Base-by-base conservation (phyloP, 2,113 vertebrate genomes). In the Zeus faber region DNA sequence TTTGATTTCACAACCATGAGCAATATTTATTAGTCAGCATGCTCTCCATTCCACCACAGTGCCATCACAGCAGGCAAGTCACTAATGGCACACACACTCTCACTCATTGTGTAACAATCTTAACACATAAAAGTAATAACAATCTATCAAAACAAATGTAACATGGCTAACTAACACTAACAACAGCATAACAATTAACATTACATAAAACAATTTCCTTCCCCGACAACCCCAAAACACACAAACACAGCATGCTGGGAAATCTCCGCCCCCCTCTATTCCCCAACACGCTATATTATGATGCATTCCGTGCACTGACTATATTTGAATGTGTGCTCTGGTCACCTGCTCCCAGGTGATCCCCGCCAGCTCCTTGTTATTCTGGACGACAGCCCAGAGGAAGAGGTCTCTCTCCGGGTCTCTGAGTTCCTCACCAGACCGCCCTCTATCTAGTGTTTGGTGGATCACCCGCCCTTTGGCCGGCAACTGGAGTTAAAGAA, bases 331-430 rank as follows among this genome's bases (percentile, higher is more conserved):
- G 10, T 24, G 16, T 24, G 10, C 85, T 40, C 57, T 14, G 0
- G 25, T 76, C 58, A 99, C 97, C 93, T 98, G 92, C 6, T 91
- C 85, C 97, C 97, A 99, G 62, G 92, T 88, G 47, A 97, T 96
- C 22, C 93, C 92, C 6, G 95, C 92, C 83, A 99, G 75, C 54
- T 96, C 91, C 70, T 49, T 90, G 27, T 85, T 91, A 77, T 92
- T 95, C 87, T 98, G 95, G n/a, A 99, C 68, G 0, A 98, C 49
- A 8, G 94, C 92, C 97, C 97, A 99, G 33, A 99, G 92, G 60
- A 99, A 95, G 21, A 99, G 88, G 64, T 99, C 96, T 0, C 91
- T 88, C 8, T 86, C 66, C 0, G 92, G 88, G 48, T 97, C 90
- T 60, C 67, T 74, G 26, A 62, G 39, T 7, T 56, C 20, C 8